phyloP scores from a whole-genome alignment of 2,113 vertebrate genomes.

The Aegithalos caudatus region DNA sequence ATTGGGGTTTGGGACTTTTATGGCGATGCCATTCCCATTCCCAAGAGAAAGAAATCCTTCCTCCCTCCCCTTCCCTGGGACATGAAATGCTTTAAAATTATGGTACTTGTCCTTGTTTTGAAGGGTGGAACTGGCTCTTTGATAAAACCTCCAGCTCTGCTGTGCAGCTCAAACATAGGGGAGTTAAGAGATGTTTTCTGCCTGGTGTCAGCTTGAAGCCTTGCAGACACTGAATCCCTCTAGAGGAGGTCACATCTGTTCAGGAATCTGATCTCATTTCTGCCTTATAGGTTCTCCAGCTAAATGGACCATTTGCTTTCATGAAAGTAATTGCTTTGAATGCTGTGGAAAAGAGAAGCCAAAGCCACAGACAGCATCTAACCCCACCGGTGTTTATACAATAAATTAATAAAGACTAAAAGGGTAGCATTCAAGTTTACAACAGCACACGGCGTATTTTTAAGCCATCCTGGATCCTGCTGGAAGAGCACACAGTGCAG shows the following conservation, averaged over 20 bases:
- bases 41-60: background rate
- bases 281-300: constrained; percentile 21
- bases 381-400: background rate
- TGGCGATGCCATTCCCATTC: background rate
- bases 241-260: constrained; percentile 56
- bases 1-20: background rate
- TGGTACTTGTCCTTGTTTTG: background rate
- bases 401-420: constrained; percentile 19
- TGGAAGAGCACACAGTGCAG: background rate
- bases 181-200: background rate
- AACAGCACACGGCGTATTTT: background rate
- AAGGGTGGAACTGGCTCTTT: background rate
- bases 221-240: background rate
- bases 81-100: background rate
- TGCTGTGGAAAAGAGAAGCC: background rate
- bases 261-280: constrained; percentile 59
- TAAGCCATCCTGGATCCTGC: background rate
- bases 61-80: background rate
- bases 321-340: constrained; percentile 13
- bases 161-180: background rate
- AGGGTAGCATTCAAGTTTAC: background rate
- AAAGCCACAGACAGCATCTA: background rate
- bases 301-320: constrained; percentile 44
- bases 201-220: constrained; percentile 14
- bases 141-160: background rate